Conservation (phyloP, 2,888 invertebrate genomes). For the Myopa tessellatipennis region DNA sequence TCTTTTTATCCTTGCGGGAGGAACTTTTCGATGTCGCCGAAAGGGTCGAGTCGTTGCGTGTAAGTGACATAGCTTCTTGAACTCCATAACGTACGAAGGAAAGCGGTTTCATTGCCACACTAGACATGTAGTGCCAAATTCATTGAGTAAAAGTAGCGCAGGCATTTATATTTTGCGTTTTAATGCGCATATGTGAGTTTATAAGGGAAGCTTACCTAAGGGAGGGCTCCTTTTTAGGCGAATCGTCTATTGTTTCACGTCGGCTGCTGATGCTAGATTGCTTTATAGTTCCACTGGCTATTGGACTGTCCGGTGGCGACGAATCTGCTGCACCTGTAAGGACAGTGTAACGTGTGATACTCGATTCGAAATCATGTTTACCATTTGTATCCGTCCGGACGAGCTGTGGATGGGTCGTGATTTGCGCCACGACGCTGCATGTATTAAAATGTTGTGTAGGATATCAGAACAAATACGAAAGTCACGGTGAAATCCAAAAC, state of each 20-base stretch:
- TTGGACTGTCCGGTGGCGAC: conserved; percentile 70
- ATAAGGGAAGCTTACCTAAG: conserved; percentile 58
- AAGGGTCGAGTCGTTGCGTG: conserved; percentile 71
- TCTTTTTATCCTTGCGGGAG: conserved; percentile 69
- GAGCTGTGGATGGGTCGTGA: conserved; percentile 70
- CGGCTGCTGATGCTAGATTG: conserved; percentile 63
- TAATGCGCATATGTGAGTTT: not conserved
- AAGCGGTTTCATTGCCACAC: conserved; percentile 76
- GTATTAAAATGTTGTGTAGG: conserved; percentile 45
- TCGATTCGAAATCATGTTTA: conserved; percentile 83
- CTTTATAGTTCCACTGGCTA: conserved; percentile 63
- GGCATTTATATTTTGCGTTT: not conserved
- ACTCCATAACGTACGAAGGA: conserved; percentile 67
- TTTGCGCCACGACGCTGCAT: conserved; percentile 71
- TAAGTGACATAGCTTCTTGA: conserved; percentile 68
- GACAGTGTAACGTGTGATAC: conserved; percentile 56
- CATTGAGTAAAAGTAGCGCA: not conserved
- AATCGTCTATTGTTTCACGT: conserved; percentile 64
- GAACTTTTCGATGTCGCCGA: conserved; percentile 71
- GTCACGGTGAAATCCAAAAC: too few species aligned
- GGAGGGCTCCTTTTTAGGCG: conserved; percentile 66
- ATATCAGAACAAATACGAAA: too few species aligned
- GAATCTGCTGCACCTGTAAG: conserved; percentile 72
- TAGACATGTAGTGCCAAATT: conserved; percentile 44
- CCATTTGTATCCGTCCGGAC: conserved; percentile 81